phyloP scores from a whole-genome alignment of 2,113 vertebrate genomes.

The Geococcyx californianus region DNA sequence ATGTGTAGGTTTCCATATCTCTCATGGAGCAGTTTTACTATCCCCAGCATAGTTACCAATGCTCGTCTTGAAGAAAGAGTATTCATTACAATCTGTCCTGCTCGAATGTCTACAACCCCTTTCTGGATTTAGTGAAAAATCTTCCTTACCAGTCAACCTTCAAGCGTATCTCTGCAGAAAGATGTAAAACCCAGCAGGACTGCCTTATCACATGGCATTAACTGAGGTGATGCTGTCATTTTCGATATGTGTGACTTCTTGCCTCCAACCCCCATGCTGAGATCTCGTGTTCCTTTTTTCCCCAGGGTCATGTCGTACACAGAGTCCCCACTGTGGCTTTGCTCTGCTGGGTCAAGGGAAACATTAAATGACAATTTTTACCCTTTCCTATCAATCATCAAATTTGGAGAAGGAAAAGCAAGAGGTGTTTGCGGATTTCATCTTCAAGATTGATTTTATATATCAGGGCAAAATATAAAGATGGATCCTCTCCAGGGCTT shows the following conservation, averaged over 20 bases:
- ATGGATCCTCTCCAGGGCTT: neutral
- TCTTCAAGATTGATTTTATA: neutral
- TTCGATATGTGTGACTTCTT: conserved; percentile 61
- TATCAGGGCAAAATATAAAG: neutral
- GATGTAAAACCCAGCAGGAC: neutral
- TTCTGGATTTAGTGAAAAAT: neutral
- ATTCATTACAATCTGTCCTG: neutral
- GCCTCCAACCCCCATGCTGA: conserved; percentile 63
- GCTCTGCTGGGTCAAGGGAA: conserved; percentile 76
- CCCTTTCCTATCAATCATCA: conserved; percentile 41
- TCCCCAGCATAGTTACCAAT: neutral
- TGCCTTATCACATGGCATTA: conserved; percentile 18
- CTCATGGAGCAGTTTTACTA: neutral
- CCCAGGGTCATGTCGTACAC: conserved; percentile 77
- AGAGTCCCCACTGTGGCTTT: conserved; percentile 80
- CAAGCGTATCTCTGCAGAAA: neutral
- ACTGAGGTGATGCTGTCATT: neutral
- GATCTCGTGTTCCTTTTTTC: conserved; percentile 70
- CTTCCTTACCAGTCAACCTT: neutral
- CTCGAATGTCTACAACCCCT: neutral
- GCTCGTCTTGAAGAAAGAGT: neutral
- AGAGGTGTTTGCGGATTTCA: neutral
- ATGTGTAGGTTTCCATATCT: neutral
- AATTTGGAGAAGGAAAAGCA: conserved; percentile 17
- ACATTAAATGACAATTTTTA: conserved; percentile 53